phyloP scores from a whole-genome alignment of 1,140 invertebrate species.

The Drepana arcuata region DNA sequence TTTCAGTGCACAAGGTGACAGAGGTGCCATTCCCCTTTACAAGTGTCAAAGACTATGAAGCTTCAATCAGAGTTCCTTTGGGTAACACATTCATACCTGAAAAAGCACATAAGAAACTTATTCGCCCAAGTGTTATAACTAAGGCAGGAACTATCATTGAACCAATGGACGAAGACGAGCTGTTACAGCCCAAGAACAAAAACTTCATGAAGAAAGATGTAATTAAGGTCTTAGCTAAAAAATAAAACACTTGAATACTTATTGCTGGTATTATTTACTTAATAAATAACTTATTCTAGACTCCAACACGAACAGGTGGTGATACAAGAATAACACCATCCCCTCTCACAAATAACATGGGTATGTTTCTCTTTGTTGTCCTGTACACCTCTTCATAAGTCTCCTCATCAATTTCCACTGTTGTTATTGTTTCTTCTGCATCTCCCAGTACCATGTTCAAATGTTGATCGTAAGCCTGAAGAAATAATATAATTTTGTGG shows the following conservation, averaged over 20 bases:
- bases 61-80: constrained; percentile 88
- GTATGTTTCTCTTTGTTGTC: constrained; percentile 96
- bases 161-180: constrained; percentile 83
- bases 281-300: constrained; percentile 51
- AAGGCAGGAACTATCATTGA: constrained; percentile 90
- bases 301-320: constrained; percentile 86
- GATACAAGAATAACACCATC: constrained; percentile 98
- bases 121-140: constrained; percentile 76
- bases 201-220: constrained; percentile 42
- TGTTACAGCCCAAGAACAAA: constrained; percentile 49
- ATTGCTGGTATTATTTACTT: constrained; percentile 12
- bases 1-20: constrained; percentile 83
- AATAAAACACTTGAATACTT: constrained; percentile 29
- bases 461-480: constrained; percentile 99
- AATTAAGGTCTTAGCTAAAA: constrained; percentile 43
- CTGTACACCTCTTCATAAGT: constrained; percentile 99
- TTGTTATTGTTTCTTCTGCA: constrained; percentile 98
- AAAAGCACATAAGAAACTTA: constrained; percentile 72
- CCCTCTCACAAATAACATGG: constrained; percentile 98
- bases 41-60: constrained; percentile 90
- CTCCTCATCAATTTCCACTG: constrained; percentile 98
- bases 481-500: too few relatives aligned
- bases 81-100: constrained; percentile 93
- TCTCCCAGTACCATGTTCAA: constrained; percentile 99
- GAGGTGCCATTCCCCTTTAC: constrained; percentile 93